Conservation (phyloP, 1,140 invertebrate species). For the Coptotermes formosanus region DNA sequence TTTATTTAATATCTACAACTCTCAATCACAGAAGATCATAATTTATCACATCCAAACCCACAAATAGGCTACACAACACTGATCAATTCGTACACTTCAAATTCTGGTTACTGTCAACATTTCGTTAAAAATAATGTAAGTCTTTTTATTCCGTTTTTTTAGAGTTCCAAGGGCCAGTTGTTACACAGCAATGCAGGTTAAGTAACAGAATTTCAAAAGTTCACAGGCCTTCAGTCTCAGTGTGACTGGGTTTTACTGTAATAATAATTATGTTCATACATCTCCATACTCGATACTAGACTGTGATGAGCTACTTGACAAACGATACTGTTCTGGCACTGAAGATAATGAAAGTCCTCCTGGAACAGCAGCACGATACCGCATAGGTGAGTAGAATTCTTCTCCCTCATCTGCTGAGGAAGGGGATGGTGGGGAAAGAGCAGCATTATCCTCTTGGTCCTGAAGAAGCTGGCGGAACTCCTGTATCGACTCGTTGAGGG, state of each 20-base stretch:
- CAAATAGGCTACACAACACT: too few species aligned
- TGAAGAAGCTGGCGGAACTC: constrained; percentile 75
- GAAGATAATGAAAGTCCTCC: constrained; percentile 25
- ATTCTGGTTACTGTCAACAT: too few species aligned
- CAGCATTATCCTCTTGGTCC: constrained; percentile 61
- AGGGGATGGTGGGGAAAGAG: constrained; percentile 59
- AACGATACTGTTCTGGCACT: constrained; percentile 37
- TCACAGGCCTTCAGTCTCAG: not conserved
- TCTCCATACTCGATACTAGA: constrained; percentile 35
- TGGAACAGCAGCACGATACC: constrained; percentile 20
- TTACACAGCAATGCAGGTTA: too few species aligned
- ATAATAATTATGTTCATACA: constrained; percentile 19
- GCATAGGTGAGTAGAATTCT: constrained; percentile 43
- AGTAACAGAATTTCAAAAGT: not conserved
- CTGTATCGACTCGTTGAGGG: constrained; percentile 83
- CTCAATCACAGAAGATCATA: too few species aligned
- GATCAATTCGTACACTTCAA: too few species aligned
- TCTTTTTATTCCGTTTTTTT: too few species aligned
- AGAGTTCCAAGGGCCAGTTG: too few species aligned
- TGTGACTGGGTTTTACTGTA: not conserved
- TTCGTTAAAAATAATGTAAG: too few species aligned
- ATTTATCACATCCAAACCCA: too few species aligned
- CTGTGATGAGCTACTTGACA: constrained; percentile 35
- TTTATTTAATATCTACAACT: too few species aligned
- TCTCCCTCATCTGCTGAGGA: constrained; percentile 57